Percentiles rank a stretch among this genome's conserved stretches.
These are phyloP conservation scores for Mus pahari DNA, from an alignment of 2,113 vertebrate species.

Conservation along the genomic window DNA sequence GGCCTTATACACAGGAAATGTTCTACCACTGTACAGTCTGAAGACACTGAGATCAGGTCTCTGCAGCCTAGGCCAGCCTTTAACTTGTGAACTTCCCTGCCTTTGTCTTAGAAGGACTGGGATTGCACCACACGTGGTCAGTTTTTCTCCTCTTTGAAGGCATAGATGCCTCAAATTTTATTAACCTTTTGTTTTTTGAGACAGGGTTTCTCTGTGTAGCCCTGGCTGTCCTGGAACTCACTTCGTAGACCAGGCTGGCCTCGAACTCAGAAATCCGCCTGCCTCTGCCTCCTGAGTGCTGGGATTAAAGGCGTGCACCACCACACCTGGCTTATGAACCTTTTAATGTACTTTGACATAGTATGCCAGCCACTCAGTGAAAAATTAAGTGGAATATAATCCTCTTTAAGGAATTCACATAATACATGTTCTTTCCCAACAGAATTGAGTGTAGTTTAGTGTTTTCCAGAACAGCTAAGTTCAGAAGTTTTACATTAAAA, in stretches of 20 bases:
- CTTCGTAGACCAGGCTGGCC: too few species aligned
- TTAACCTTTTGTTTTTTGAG: not conserved
- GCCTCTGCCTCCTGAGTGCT: too few species aligned
- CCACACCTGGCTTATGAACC: too few species aligned
- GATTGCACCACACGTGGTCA: not conserved
- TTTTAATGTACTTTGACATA: not conserved
- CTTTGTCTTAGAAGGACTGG: not conserved
- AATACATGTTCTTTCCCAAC: slow-evolving; percentile 7
- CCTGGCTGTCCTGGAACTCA: too few species aligned
- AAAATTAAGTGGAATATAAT: slow-evolving; percentile 43
- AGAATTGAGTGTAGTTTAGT: slow-evolving; percentile 4
- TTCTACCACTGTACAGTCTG: not conserved
- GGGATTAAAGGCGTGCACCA: too few species aligned
- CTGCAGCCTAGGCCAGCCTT: not conserved
- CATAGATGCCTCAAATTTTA: slow-evolving; percentile 6
- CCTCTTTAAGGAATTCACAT: not conserved
- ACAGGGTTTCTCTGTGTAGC: too few species aligned
- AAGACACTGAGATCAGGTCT: not conserved
- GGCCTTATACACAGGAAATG: not conserved
- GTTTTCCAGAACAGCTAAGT: slow-evolving; percentile 30
- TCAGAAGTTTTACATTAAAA: slow-evolving; percentile 29
- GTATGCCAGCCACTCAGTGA: not conserved
- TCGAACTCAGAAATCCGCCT: too few species aligned
- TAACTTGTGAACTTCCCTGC: not conserved
- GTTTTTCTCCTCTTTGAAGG: not conserved